Percentiles rank a stretch among this genome's conserved stretches.
phyloP scores from a whole-genome alignment of 2,113 vertebrate species.

The Pipa parva region DNA sequence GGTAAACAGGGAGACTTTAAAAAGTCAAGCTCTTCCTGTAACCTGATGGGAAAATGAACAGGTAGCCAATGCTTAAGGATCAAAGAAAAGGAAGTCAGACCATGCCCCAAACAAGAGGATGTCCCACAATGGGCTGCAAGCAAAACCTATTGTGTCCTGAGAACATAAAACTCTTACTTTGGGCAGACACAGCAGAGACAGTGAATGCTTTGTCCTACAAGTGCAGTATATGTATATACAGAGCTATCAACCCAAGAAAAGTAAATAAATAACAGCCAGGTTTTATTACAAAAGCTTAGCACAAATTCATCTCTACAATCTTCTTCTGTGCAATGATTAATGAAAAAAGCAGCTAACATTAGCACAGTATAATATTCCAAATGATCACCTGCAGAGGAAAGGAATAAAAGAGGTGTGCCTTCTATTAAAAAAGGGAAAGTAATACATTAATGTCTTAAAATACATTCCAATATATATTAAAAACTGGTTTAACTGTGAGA shows the following conservation, averaged over 20 bases:
- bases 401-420: too few relatives aligned
- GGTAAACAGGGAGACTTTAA: conserved; percentile 31
- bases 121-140: background rate
- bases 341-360: too few relatives aligned
- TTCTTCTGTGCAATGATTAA: background rate
- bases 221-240: conserved; percentile 12
- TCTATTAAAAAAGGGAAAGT: too few relatives aligned
- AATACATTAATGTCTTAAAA: too few relatives aligned
- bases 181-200: background rate
- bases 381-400: too few relatives aligned
- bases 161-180: background rate
- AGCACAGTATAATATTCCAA: too few relatives aligned
- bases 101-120: conserved; percentile 22
- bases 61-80: conserved; percentile 36
- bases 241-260: conserved; percentile 5
- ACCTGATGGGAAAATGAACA: background rate
- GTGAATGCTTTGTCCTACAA: conserved; percentile 23
- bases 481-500: too few relatives aligned
- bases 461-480: too few relatives aligned
- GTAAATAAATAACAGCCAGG: conserved; percentile 1
- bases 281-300: background rate
- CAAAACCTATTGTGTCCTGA: background rate
- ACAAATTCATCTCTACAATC: background rate
- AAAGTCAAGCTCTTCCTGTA: background rate
- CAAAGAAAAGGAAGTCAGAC: conserved; percentile 20